Base-by-base conservation (phyloP, 2,888 invertebrate genomes). In the Napeogenes inachia region DNA sequence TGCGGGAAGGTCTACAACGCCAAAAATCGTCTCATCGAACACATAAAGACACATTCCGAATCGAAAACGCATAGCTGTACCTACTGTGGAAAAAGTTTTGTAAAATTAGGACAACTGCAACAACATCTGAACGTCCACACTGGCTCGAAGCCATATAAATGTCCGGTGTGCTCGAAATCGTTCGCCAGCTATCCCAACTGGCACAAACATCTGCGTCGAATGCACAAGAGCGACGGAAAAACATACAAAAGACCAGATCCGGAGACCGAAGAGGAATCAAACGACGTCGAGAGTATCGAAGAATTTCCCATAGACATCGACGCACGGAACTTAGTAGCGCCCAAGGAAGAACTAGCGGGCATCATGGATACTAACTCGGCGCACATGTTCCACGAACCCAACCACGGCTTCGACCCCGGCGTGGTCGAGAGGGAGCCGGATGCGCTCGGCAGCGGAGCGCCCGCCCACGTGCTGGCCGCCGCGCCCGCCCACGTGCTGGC, bases 71-170 rank as follows among this genome's bases (percentile, higher is more conserved):
- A 89, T 73, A 76, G 76, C 42, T 93, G 93, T 80, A 81, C 82
- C 10, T 82, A 83, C 69, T 93, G 93, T 78, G 80, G 85, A 69
- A 93, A 93, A 63, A 75, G 77, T 0, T 90, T 90, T 71, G 54
- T 73, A 0, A 82, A 76, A 33, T 69, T 71, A 0, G 60, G 67
- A 38, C 75, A 79, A 6, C 68, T 91, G 5, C 72, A 87, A 73
- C 91, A 92, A 75, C 93, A 93, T 72, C 77, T 91, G 62, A 92
- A 92, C 72, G 86, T 91, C 12, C 93, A 93, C 73, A 92, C 91
- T 0, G 92, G 92, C 2, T 81, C 82, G 56, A 84, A 88, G 54
- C 92, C 93, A 0, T 92, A 89, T 78, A 85, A 85, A 54, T 93
- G 93, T 75, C 84, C 85, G 33, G 84, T 84, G 59, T 93, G 93